Evolutionary conservation across 2,888 invertebrate species (phyloP).

Genomic region (Deroplatys truncata): DNA sequence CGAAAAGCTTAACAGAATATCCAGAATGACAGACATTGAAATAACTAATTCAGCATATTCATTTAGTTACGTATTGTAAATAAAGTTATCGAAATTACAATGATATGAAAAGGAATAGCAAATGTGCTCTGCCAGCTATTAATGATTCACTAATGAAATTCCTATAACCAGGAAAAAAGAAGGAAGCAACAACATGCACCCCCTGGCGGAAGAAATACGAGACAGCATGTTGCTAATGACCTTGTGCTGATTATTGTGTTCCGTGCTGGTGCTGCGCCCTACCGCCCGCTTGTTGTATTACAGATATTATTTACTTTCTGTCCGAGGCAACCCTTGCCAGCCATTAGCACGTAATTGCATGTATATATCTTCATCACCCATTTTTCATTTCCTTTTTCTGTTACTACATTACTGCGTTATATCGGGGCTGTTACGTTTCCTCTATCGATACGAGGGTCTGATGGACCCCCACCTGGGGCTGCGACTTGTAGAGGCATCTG

Average conservation of each 20-base stretch:
- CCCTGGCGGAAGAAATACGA: background rate
- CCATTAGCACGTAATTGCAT: background rate
- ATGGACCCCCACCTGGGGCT: no score
- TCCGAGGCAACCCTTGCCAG: background rate
- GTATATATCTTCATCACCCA: background rate
- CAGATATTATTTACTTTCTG: background rate
- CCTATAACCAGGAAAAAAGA: background rate
- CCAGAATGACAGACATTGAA: no score
- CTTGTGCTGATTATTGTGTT: background rate
- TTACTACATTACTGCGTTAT: background rate
- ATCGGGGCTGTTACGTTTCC: background rate
- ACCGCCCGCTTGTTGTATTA: background rate
- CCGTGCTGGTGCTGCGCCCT: background rate
- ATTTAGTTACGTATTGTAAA: no score
- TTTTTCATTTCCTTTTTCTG: background rate
- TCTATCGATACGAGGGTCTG: background rate
- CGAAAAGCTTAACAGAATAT: no score
- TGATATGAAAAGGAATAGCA: no score
- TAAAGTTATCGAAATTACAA: no score
- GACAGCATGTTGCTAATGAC: background rate
- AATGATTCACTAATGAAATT: background rate
- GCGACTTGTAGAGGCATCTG: background rate
- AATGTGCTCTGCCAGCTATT: background rate
- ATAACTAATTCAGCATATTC: no score
- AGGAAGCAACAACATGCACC: background rate